A percentile compares a stretch with the other conserved stretches of the same genome.
Conservation (phyloP, 1,140 invertebrate species). For the Physella acuta region DNA sequence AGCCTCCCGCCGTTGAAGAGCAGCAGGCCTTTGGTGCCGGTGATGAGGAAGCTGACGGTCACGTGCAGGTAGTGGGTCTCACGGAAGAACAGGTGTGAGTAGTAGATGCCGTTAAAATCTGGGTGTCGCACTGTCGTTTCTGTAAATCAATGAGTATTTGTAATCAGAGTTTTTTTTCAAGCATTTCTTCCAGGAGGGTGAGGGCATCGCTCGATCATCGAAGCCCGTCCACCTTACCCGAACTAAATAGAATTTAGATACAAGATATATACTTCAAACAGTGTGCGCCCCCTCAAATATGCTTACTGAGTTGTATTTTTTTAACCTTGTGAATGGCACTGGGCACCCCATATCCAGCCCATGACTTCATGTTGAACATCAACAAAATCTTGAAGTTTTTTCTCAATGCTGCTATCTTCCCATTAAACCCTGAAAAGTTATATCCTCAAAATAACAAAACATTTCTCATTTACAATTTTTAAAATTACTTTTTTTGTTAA, state of each 20-base stretch:
- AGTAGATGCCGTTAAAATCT: slow-evolving; percentile 13
- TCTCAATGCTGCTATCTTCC: slow-evolving; percentile 7
- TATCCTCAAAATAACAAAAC: no score
- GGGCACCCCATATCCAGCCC: slow-evolving; percentile 10
- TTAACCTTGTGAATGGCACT: slow-evolving; percentile 4
- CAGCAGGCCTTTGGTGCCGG: slow-evolving; percentile 4
- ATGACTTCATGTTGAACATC: slow-evolving; percentile 12
- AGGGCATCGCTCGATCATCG: no score
- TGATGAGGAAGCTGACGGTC: slow-evolving; percentile 8
- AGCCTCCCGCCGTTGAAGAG: slow-evolving; percentile 19
- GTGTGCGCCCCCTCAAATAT: no score
- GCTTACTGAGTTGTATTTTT: slow-evolving; percentile 16
- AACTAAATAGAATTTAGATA: no score
- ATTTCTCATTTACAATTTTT: not conserved
- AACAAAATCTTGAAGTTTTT: slow-evolving; percentile 15
- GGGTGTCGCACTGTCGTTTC: slow-evolving; percentile 1
- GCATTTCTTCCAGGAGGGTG: no score
- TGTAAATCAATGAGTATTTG: not conserved
- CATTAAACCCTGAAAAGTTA: slow-evolving; percentile 7
- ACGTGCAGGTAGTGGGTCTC: slow-evolving; percentile 7
- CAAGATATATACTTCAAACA: no score
- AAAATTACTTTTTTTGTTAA: not conserved
- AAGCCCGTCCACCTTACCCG: no score
- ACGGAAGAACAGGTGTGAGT: slow-evolving; percentile 18
- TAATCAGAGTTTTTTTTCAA: no score